Conservation (phyloP, 2,113 vertebrate genomes). For the Mastomys natalensis region DNA sequence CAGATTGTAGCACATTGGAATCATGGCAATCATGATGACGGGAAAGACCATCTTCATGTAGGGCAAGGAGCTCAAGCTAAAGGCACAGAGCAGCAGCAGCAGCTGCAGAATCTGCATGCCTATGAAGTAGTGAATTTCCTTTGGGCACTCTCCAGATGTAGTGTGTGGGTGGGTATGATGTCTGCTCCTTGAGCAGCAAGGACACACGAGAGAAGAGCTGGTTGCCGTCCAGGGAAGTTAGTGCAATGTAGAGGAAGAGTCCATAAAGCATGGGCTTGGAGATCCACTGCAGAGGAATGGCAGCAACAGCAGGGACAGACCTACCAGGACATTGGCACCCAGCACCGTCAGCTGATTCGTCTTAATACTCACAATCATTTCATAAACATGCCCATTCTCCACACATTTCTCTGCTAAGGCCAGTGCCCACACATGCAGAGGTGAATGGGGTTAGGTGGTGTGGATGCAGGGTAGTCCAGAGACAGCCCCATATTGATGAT, state of each 20-base stretch:
- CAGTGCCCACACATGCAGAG: constrained; percentile 94
- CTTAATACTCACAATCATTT: constrained; percentile 95
- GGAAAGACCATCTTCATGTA: constrained; percentile 99
- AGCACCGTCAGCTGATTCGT: constrained; percentile 94
- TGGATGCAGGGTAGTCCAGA: constrained; percentile 97
- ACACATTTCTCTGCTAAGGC: constrained; percentile 95
- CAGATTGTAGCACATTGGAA: constrained; percentile 94
- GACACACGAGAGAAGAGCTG: constrained; percentile 96
- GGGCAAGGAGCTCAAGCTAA: constrained; percentile 94
- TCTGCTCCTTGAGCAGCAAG: constrained; percentile 97
- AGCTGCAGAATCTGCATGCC: constrained; percentile 94
- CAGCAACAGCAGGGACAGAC: constrained; percentile 94
- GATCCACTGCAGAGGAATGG: constrained; percentile 95
- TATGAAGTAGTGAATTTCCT: constrained; percentile 96
- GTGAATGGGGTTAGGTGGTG: constrained; percentile 95
- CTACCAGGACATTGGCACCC: constrained; percentile 92
- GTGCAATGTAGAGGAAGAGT: constrained; percentile 96
- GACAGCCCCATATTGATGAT: constrained; percentile 96
- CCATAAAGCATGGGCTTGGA: constrained; percentile 96
- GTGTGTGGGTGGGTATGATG: constrained; percentile 95
- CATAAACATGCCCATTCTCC: constrained; percentile 94
- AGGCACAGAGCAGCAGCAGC: constrained; percentile 93
- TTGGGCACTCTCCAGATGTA: constrained; percentile 96
- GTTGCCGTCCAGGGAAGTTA: constrained; percentile 96
- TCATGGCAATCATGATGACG: constrained; percentile 95